Conservation (phyloP, 1,140 invertebrate genomes). For the Drosophila watanabei region DNA sequence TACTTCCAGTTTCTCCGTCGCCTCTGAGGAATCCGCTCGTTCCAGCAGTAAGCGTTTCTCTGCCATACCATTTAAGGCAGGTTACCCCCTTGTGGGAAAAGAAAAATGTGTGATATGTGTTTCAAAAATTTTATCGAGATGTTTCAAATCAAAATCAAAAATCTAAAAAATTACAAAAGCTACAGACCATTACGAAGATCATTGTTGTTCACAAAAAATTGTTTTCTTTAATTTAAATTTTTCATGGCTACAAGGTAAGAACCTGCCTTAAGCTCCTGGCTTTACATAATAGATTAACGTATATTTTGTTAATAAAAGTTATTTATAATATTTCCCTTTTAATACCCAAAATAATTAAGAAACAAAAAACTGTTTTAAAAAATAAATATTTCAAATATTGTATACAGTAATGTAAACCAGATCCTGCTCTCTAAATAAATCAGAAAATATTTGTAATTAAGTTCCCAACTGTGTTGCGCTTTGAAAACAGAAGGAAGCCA, state of each 20-base stretch:
- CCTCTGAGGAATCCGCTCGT: constrained; percentile 18
- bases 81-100: too few relatives aligned
- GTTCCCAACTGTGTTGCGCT: neutral
- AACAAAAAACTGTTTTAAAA: too few relatives aligned
- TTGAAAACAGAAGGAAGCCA: neutral
- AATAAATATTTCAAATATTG: neutral
- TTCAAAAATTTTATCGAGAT: too few relatives aligned
- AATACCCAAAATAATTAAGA: too few relatives aligned
- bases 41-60: constrained; percentile 57
- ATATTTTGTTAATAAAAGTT: neutral
- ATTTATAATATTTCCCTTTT: too few relatives aligned
- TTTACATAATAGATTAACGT: neutral
- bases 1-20: constrained; percentile 18
- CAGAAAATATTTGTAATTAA: neutral
- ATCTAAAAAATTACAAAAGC: too few relatives aligned
- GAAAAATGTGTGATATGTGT: too few relatives aligned
- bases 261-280: neutral
- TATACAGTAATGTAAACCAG: neutral
- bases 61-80: constrained; percentile 42
- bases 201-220: too few relatives aligned
- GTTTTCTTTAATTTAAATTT: too few relatives aligned
- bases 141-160: too few relatives aligned
- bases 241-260: too few relatives aligned
- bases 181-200: too few relatives aligned
- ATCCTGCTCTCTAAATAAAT: neutral